Conservation (phyloP, 2,888 invertebrate species). For the Tetramorium bicarinatum region DNA sequence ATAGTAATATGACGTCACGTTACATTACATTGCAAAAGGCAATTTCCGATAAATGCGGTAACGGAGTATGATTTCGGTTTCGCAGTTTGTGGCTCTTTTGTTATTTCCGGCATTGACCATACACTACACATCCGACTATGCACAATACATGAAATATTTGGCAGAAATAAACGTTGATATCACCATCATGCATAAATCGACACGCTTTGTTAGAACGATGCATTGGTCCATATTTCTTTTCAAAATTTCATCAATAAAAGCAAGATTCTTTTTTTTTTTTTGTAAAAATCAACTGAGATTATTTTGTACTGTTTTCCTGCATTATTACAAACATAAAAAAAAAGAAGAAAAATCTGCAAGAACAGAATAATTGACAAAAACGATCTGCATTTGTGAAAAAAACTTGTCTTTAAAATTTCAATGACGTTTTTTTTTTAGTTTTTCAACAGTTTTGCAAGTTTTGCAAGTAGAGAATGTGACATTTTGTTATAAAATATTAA, state of each 20-base stretch:
- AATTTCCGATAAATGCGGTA: constrained; percentile 50
- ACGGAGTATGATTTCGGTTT: constrained; percentile 44
- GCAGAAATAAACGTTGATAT: constrained; percentile 10
- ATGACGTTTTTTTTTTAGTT: not conserved
- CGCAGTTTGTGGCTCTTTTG: constrained; percentile 53
- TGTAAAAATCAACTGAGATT: not conserved
- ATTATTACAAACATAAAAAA: constrained; percentile 1
- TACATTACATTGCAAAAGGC: constrained; percentile 18
- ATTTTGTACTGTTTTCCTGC: not conserved
- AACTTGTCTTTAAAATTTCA: not conserved
- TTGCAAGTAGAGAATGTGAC: too few relatives aligned
- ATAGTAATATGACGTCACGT: not conserved
- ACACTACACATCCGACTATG: not conserved
- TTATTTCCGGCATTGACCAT: constrained; percentile 55
- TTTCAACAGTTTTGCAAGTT: not conserved
- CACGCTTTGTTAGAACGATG: not conserved
- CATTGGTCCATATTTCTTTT: constrained; percentile 10
- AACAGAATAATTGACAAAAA: not conserved
- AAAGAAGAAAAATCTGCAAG: not conserved
- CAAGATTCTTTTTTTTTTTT: not conserved
- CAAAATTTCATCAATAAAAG: not conserved
- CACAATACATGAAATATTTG: constrained; percentile 33
- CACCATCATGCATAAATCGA: not conserved
- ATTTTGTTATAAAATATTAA: too few relatives aligned
- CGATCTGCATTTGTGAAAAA: not conserved